Percentiles rank a stretch among this genome's conserved stretches.
These are phyloP conservation scores for Oreochromis mossambicus DNA, from an alignment of 2,797 vertebrate species.

Conservation along the genomic window DNA sequence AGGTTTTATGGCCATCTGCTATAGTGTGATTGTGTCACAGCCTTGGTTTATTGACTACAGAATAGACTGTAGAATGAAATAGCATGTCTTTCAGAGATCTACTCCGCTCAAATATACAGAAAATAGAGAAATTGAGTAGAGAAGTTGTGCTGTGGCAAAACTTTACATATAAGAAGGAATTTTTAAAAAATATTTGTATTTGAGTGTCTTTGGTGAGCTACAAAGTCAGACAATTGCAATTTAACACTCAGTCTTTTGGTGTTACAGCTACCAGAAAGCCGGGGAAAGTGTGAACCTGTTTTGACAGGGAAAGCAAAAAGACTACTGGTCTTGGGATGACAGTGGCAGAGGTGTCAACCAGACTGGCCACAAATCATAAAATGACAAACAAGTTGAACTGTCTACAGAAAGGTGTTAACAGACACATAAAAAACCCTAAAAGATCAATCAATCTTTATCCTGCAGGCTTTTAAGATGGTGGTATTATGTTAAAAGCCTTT, in stretches of 20 bases:
- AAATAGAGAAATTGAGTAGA: neutral
- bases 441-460: neutral
- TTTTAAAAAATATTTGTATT: rapidly evolving
- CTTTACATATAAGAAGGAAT: neutral
- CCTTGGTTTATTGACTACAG: slow-evolving; percentile 15
- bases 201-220: neutral
- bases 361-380: neutral
- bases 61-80: neutral
- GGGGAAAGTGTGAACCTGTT: slow-evolving; percentile 25
- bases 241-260: slow-evolving; percentile 15
- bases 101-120: neutral
- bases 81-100: neutral
- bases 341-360: neutral
- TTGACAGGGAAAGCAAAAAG: neutral
- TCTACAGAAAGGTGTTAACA: neutral
- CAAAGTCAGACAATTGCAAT: neutral
- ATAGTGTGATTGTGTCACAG: slow-evolving; percentile 45
- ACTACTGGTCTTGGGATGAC: neutral
- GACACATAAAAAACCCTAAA: neutral
- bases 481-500: neutral
- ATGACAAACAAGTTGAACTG: neutral
- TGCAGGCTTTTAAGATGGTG: neutral
- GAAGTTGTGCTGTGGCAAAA: neutral
- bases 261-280: neutral
- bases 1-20: slow-evolving; percentile 45